Conservation (phyloP, 35 echinoderm and acorn worm genomes). For the Lytechinus pictus region DNA sequence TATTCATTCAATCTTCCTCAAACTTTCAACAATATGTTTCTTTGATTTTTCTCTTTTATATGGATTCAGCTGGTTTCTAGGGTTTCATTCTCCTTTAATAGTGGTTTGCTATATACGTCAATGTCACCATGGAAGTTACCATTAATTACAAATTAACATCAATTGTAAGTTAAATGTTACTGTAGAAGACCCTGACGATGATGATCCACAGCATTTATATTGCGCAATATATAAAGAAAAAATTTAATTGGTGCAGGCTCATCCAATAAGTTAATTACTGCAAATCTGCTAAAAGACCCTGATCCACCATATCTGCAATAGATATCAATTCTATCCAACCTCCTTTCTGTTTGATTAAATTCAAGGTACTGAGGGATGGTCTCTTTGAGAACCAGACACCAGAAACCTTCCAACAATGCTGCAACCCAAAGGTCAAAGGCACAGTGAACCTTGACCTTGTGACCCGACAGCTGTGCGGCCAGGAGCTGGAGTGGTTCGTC, state of each 20-base stretch:
- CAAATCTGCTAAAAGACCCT: not conserved
- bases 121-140: no score
- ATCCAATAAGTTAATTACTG: not conserved
- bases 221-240: not conserved
- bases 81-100: no score
- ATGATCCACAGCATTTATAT: not conserved
- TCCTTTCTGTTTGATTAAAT: not conserved
- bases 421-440: constrained; percentile 69
- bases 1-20: no score
- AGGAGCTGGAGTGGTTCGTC: constrained; percentile 87
- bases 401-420: constrained; percentile 59
- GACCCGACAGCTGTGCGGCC: constrained; percentile 65
- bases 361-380: constrained; percentile 75
- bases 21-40: no score
- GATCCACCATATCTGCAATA: no score
- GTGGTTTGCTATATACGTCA: no score
- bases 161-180: not conserved
- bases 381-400: constrained; percentile 78
- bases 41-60: no score
- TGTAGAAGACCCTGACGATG: not conserved
- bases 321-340: no score
- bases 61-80: no score
- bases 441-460: constrained; percentile 66
- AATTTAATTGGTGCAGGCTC: not conserved
- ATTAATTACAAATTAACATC: no score